Evolutionary conservation across 2,888 invertebrate species (phyloP).

Genomic region (Rhorus exstirpatorius): DNA sequence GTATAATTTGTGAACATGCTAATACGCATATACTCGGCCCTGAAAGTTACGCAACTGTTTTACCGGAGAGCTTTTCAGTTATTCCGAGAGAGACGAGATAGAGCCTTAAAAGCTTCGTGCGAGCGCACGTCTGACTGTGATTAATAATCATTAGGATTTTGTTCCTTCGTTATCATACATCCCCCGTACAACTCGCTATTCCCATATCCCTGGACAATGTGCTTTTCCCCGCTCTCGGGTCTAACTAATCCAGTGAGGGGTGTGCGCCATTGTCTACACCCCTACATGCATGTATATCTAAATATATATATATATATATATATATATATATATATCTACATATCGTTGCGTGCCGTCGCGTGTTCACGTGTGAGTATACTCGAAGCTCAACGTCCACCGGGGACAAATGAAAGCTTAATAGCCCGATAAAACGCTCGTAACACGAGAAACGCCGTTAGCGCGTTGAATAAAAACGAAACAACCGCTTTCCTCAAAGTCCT

Average conservation of each 20-base stretch:
- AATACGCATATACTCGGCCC: too few species aligned
- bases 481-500: conserved; percentile 19
- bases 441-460: conserved; percentile 55
- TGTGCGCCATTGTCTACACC: too few species aligned
- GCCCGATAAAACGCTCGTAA: conserved; percentile 73
- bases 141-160: conserved; percentile 61
- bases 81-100: conserved; percentile 34
- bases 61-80: conserved; percentile 30
- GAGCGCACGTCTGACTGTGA: conserved; percentile 47
- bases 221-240: conserved; percentile 36
- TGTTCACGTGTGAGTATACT: conserved; percentile 36
- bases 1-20: not conserved
- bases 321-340: not conserved
- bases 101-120: conserved; percentile 54
- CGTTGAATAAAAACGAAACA: conserved; percentile 68
- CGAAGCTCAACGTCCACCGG: conserved; percentile 59
- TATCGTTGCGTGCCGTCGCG: conserved; percentile 34
- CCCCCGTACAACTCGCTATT: not conserved
- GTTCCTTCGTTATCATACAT: conserved; percentile 30
- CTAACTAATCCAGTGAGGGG: conserved; percentile 42
- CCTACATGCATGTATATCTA: not conserved
- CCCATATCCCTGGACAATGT: conserved; percentile 44
- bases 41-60: conserved; percentile 2
- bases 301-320: not conserved
- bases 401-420: conserved; percentile 75